A percentile compares a stretch with the other conserved stretches of the same genome.
These are phyloP conservation scores for Mamestra configurata DNA, from an alignment of 1,140 invertebrate species.

Conservation along the genomic window DNA sequence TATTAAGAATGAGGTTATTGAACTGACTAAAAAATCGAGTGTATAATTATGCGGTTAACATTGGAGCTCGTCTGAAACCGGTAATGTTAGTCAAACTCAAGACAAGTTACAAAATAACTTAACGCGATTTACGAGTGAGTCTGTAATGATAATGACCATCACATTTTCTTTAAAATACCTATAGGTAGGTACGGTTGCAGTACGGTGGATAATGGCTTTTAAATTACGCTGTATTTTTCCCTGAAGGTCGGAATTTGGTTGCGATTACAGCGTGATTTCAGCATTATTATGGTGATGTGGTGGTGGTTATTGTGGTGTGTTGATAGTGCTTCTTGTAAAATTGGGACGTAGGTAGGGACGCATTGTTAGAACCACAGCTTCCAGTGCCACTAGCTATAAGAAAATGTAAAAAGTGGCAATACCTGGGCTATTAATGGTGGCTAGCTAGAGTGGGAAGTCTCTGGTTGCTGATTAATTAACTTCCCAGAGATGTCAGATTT, in stretches of 20 bases:
- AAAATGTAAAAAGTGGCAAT: too few species aligned
- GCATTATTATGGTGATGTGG: neutral
- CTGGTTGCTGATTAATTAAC: too few species aligned
- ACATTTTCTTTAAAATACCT: neutral
- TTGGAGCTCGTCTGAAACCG: neutral
- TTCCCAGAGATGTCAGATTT: too few species aligned
- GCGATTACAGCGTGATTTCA: too few species aligned
- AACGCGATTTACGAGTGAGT: neutral
- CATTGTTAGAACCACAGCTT: too few species aligned
- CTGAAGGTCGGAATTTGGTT: too few species aligned
- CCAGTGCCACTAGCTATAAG: too few species aligned
- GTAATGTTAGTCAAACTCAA: conserved; percentile 7
- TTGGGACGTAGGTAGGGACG: neutral
- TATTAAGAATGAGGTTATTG: neutral
- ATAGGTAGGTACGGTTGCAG: too few species aligned
- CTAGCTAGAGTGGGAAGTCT: too few species aligned
- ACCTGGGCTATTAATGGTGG: too few species aligned
- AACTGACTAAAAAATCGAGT: neutral
- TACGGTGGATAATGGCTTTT: too few species aligned
- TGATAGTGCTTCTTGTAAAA: neutral
- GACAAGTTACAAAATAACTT: neutral
- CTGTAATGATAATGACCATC: conserved; percentile 1
- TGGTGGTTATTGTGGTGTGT: neutral
- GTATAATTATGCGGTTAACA: neutral
- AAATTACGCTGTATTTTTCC: too few species aligned